These are phyloP conservation scores for Rhizomys pruinosus DNA, from an alignment of 2,113 vertebrate species.

Conservation along the genomic window DNA sequence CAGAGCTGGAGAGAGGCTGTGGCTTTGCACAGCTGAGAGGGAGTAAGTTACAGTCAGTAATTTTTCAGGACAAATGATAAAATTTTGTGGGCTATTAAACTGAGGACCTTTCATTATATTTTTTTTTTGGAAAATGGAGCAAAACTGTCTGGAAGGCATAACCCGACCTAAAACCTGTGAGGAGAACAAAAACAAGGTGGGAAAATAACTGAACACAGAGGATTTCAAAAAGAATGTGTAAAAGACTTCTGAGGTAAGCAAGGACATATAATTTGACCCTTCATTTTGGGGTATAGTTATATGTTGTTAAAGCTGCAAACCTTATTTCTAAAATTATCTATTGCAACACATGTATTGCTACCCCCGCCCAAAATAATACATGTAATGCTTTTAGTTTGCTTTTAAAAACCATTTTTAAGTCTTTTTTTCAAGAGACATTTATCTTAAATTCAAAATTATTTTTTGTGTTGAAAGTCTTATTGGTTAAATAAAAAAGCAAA, in stretches of 20 bases:
- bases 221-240: background rate
- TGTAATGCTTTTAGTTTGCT: background rate
- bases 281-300: background rate
- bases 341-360: background rate
- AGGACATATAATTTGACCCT: background rate
- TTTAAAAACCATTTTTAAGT: conserved; percentile 4
- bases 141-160: conserved; percentile 22
- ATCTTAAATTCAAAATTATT: conserved; percentile 24
- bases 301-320: background rate
- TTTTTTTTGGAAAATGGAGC: conserved; percentile 47
- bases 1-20: conserved; percentile 18
- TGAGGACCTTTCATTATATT: background rate
- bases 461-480: background rate
- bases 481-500: background rate
- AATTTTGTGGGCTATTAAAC: conserved; percentile 47
- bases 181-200: background rate
- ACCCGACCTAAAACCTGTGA: background rate
- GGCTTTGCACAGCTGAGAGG: background rate
- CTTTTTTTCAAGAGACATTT: background rate
- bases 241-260: background rate
- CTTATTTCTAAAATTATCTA: background rate
- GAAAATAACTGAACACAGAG: accelerated
- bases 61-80: conserved; percentile 41
- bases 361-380: background rate
- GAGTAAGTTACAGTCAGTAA: background rate